Base-by-base conservation (phyloP, 2,888 invertebrate genomes). In the Gisinianus flammeolus region DNA sequence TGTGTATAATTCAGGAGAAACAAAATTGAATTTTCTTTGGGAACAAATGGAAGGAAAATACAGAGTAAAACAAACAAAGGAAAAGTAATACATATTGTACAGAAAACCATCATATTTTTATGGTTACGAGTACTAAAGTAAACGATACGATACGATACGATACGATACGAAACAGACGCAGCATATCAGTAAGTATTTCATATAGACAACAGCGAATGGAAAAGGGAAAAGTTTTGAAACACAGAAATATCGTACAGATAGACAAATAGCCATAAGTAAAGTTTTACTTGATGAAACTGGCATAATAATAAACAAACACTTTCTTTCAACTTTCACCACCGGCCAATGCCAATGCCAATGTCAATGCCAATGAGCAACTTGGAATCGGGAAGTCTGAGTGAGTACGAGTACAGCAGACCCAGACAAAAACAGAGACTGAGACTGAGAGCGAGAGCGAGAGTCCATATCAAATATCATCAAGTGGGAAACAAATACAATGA, bases 401-500 rank as follows among this genome's bases (percentile, higher is more conserved):
- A n/a, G n/a, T n/a, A n/a, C n/a, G n/a, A n/a, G n/a, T n/a, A n/a
- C 16, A 44, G 2, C 44, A 44, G 3, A 44, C 44, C 12, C 6
- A 6, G 12, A 44, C 19, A 44, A 5, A 35, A 5, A 44, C 19
- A 2, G 16, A 44, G 44, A 44, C 2, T 16, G 44, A 44, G 44
- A 44, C 16, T 4, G 19, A 4, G 8, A 44, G 6, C 44, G 2
- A 6, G 8, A 44, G 44, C 2, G 44, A 44, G 19, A 44, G 12
- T 16, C 19, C 44, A 44, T 16, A 44, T 44, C 12, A 19, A 12
- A 16, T 19, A 44, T 44, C 44, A 44, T 44, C 44, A 44, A 44
- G 44, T 44, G 44, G 44, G 44, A 78, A 71, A 69, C 70, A 75
- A 75, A 75, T 69, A 78, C 70, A 75, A 75, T 74, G 69, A 78